These are phyloP conservation scores for Himalopsyche kuldschensis DNA, from an alignment of 2,888 invertebrate species.

Conservation along the genomic window DNA sequence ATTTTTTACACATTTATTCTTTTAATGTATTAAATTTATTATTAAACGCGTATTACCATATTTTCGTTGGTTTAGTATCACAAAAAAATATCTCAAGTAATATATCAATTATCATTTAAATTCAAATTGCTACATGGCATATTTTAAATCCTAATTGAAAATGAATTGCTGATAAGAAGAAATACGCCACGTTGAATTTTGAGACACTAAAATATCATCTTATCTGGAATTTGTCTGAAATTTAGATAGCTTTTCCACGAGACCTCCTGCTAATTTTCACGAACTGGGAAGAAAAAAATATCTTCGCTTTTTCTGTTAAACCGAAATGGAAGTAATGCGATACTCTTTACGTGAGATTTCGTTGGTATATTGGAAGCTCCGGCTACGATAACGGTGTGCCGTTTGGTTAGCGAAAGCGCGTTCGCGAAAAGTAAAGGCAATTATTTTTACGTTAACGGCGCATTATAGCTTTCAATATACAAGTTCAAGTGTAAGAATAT, in stretches of 20 bases:
- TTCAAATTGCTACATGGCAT: background rate
- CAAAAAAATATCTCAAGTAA: too few species aligned
- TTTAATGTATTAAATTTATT: too few species aligned
- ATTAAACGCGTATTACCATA: too few species aligned
- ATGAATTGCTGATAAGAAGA: conserved; percentile 25
- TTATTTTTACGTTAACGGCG: conserved; percentile 19
- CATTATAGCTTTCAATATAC: background rate
- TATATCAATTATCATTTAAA: background rate
- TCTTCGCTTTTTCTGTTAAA: conserved; percentile 5
- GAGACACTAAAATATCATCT: conserved; percentile 28
- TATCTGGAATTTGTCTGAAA: conserved; percentile 30
- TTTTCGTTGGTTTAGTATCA: too few species aligned
- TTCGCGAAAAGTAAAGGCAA: conserved; percentile 13
- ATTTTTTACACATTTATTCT: too few species aligned
- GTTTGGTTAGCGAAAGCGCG: conserved; percentile 14
- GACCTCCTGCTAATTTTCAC: conserved; percentile 20
- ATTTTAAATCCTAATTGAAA: conserved; percentile 28
- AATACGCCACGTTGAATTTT: conserved; percentile 19
- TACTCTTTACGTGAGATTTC: conserved; percentile 5
- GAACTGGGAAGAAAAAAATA: conserved; percentile 14
- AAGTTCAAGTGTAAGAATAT: background rate
- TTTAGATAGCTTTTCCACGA: background rate
- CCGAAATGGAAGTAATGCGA: conserved; percentile 15
- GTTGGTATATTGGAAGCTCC: background rate
- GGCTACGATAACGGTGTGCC: conserved; percentile 16